phyloP scores from a whole-genome alignment of 2,888 invertebrate species.

The Tigriopus californicus region DNA sequence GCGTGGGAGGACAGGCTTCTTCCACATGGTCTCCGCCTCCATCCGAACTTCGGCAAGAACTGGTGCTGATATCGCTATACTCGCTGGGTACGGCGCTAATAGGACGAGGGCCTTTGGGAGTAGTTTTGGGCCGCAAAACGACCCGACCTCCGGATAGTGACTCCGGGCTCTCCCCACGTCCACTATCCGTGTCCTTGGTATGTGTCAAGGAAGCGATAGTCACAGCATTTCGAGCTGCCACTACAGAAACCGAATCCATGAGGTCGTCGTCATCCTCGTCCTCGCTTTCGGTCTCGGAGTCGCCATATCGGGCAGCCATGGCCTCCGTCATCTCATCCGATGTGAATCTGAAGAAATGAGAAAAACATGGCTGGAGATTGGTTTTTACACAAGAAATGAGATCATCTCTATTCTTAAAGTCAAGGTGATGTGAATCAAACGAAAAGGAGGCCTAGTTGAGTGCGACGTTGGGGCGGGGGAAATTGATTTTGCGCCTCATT shows the following conservation, averaged over 20 bases:
- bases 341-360: background rate
- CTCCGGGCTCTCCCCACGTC: background rate
- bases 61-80: constrained; percentile 6
- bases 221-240: background rate
- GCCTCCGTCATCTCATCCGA: background rate
- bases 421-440: no score
- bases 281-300: constrained; percentile 16
- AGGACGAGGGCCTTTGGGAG: background rate
- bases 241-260: constrained; percentile 8
- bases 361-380: background rate
- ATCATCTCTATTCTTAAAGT: no score
- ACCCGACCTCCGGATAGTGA: background rate
- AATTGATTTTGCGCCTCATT: no score
- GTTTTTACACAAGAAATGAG: background rate
- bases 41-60: constrained; percentile 7
- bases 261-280: constrained; percentile 14
- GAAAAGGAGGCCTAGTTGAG: no score
- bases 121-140: background rate
- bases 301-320: background rate
- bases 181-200: background rate
- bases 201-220: background rate
- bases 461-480: no score
- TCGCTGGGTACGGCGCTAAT: constrained; percentile 10
- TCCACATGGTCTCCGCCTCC: constrained; percentile 2
- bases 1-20: background rate